phyloP scores from a whole-genome alignment of 2,797 vertebrate genomes.

The Hozukius guyotensis region DNA sequence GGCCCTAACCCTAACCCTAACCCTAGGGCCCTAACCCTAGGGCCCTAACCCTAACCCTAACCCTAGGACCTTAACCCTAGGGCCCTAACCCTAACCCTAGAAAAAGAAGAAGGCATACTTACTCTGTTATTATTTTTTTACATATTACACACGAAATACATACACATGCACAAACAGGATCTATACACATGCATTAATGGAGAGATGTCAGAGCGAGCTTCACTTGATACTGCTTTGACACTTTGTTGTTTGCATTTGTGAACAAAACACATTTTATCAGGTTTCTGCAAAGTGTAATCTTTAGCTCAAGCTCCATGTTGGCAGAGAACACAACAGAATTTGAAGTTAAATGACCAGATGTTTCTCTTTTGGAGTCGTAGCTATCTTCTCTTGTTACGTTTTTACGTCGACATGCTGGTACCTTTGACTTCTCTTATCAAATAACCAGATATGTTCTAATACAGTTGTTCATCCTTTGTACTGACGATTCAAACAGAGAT shows the following conservation, averaged over 20 bases:
- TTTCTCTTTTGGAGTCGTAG: background rate
- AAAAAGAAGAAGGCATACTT: too few relatives aligned
- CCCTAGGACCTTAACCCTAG: too few relatives aligned
- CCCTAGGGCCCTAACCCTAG: too few relatives aligned
- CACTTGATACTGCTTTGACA: background rate
- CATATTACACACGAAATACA: too few relatives aligned
- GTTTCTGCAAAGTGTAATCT: background rate
- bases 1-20: too few relatives aligned
- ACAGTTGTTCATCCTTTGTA: background rate
- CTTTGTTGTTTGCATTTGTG: background rate
- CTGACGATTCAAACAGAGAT: background rate
- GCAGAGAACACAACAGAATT: background rate
- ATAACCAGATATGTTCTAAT: background rate
- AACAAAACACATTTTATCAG: background rate
- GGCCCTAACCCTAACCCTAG: too few relatives aligned
- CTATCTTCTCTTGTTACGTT: background rate
- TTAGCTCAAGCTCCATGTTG: background rate
- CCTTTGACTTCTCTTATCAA: background rate
- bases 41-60: too few relatives aligned
- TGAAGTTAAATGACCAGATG: background rate
- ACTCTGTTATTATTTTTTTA: too few relatives aligned
- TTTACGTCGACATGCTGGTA: background rate
- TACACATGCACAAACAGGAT: too few relatives aligned
- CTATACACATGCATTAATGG: too few relatives aligned
- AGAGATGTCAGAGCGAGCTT: background rate